Evolutionary conservation across 1,140 invertebrate species (phyloP).

Genomic region (Ceratina japonica): DNA sequence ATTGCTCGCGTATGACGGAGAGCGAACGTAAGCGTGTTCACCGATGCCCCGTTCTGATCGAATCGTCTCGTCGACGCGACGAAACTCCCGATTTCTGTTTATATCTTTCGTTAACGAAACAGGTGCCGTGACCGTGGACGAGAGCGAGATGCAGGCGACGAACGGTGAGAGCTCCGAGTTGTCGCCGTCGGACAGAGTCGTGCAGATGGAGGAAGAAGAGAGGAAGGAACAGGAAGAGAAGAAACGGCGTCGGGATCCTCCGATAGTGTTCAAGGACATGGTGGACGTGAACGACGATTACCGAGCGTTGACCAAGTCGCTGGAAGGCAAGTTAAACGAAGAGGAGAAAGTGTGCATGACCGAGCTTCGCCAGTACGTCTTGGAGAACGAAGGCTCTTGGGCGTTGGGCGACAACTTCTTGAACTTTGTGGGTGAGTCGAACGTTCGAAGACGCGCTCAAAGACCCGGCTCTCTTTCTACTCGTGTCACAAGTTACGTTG

Average conservation of each 20-base stretch:
- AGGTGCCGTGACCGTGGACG: conserved; percentile 66
- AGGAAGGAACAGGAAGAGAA: conserved; percentile 84
- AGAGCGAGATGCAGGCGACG: conserved; percentile 67
- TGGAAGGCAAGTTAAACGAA: conserved; percentile 84
- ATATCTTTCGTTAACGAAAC: not conserved
- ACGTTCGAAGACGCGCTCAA: no score
- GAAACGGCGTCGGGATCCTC: conserved; percentile 88
- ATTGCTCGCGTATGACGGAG: conserved; percentile 74
- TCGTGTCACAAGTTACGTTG: not conserved
- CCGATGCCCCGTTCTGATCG: not conserved
- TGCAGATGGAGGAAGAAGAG: conserved; percentile 85
- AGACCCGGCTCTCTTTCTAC: no score
- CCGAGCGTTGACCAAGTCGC: conserved; percentile 81
- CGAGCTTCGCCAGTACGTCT: conserved; percentile 92
- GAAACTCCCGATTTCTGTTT: not conserved
- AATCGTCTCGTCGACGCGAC: no score
- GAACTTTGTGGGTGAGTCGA: conserved; percentile 86
- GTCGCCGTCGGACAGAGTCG: conserved; percentile 77
- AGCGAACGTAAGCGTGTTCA: conserved; percentile 69
- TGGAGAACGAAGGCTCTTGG: conserved; percentile 94
- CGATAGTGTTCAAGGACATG: conserved; percentile 89
- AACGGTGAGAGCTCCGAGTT: conserved; percentile 73
- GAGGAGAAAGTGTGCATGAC: conserved; percentile 87
- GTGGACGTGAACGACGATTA: conserved; percentile 84
- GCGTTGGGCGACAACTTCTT: conserved; percentile 93